Evolutionary conservation across 1,140 invertebrate species (phyloP).

Genomic region (Holcopasites calliopsidis): DNA sequence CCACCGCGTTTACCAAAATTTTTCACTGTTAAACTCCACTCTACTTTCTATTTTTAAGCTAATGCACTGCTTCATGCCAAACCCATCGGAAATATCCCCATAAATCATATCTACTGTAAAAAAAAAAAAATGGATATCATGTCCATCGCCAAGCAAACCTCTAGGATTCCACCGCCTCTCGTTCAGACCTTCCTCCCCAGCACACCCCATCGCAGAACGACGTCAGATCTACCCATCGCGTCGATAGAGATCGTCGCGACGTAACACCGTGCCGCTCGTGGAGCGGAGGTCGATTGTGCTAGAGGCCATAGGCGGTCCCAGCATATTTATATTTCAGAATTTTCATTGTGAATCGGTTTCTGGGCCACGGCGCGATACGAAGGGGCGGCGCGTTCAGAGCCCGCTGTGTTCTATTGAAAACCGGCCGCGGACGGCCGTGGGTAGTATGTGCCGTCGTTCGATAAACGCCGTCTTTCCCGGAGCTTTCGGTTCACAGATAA

Average conservation of each 20-base stretch:
- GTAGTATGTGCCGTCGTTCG: constrained; percentile 56
- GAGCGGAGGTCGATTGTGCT: constrained; percentile 8
- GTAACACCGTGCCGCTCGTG: not conserved
- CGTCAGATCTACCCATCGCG: too few species aligned
- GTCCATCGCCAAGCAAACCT: not conserved
- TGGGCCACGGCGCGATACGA: constrained; percentile 23
- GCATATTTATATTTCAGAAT: constrained; percentile 49
- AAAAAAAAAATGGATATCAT: too few species aligned
- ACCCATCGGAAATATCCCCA: too few species aligned
- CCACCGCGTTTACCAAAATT: too few species aligned
- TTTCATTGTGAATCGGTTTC: constrained; percentile 53
- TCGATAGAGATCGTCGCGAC: not conserved
- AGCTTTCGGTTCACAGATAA: constrained; percentile 62
- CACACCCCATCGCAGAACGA: too few species aligned
- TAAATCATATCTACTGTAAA: too few species aligned
- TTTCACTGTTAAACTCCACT: too few species aligned
- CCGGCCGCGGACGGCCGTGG: constrained; percentile 47
- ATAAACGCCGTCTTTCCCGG: constrained; percentile 55
- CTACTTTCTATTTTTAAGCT: too few species aligned
- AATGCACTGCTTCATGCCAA: too few species aligned
- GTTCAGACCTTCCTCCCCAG: too few species aligned
- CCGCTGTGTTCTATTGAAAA: constrained; percentile 33
- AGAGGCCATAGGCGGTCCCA: constrained; percentile 9
- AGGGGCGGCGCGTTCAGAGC: not conserved
- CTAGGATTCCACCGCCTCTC: too few species aligned